These are phyloP conservation scores for Acanthurus tractus DNA, from an alignment of 2,797 vertebrate genomes.

Conservation along the genomic window DNA sequence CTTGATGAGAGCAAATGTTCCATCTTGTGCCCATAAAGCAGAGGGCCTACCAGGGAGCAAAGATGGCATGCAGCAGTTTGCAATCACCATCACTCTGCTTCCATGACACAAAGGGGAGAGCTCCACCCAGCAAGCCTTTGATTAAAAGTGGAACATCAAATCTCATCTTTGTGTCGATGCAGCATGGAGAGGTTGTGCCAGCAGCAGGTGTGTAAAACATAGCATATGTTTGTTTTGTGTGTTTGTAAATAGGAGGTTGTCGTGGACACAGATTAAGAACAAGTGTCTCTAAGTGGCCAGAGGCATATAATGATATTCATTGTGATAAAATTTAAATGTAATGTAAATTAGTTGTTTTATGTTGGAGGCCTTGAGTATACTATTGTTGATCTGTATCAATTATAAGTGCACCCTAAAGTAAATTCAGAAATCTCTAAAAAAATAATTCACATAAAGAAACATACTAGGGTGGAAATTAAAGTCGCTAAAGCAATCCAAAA, in stretches of 20 bases:
- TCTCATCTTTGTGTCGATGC: constrained; percentile 44
- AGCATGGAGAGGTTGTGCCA: constrained; percentile 18
- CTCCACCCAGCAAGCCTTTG: constrained; percentile 74
- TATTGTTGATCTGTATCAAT: background rate
- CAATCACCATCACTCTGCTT: constrained; percentile 79
- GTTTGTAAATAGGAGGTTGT: constrained; percentile 18
- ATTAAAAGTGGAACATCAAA: constrained; percentile 72
- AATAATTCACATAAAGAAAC: background rate
- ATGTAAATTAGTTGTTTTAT: background rate
- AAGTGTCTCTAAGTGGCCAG: constrained; percentile 10
- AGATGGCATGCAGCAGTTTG: constrained; percentile 71
- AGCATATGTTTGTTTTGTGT: constrained; percentile 6
- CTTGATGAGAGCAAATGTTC: constrained; percentile 27
- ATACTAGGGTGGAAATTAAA: background rate
- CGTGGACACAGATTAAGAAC: constrained; percentile 31
- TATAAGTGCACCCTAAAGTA: background rate
- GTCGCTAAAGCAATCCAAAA: background rate
- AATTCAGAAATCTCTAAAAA: background rate
- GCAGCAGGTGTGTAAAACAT: constrained; percentile 40
- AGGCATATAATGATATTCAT: background rate
- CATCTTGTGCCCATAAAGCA: constrained; percentile 36
- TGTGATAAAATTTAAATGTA: constrained; percentile 13
- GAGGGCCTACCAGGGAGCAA: constrained; percentile 57
- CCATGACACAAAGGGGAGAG: constrained; percentile 73
- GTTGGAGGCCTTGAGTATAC: background rate